Base-by-base conservation (phyloP, 2,113 vertebrate species). In the Artemisiospiza belli region DNA sequence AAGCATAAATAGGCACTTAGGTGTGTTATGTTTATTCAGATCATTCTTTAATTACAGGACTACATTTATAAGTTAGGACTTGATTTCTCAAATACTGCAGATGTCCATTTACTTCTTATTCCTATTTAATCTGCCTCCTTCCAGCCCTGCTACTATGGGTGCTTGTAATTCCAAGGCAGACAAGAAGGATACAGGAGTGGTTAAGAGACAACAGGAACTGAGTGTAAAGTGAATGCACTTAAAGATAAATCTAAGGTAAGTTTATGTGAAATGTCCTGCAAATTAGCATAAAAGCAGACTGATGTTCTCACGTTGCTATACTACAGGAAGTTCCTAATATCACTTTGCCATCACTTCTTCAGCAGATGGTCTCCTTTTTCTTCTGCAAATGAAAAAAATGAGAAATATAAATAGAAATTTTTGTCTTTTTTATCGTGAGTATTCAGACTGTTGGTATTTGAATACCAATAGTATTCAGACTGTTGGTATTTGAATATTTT, bases 231-330 rank as follows among this genome's bases (percentile, higher is more conserved):
- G 7, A 83, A 49, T 14, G 19, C 12, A 31, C 20, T 58, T 13
- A 37, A 57, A 62, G 25, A 64, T 15, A 66, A 83, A 85, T 62
- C 13, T n/a, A 44, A 23, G 28, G 8, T 12, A 66, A 79, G 21
- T 3, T 59, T 57, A 16, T 28, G 5, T 51, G 22, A 90, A 77
- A 61, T 16, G 8, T 74, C 15, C 25, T 46, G 22, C 12, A 31
- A 9, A 33, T 87, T 49, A 74, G 2, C 8, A 15, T 54, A 39
- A 39, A 62, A 83, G 2, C 14, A 66, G 7, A 62, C 8, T 55
- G 41, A 84, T 0, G 1, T 24, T 62, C 9, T 64, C 49, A 44
- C 0, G 1, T 25, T 33, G 5, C 1, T 69, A 3, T 51, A n/a
- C 8, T 35, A 85, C 46, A 54, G 44, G 41, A 83, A 82, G 22